Percentiles rank a stretch among this genome's conserved stretches.
Conservation (phyloP, 2,113 vertebrate species). For the Protobothrops mucrosquamatus region DNA sequence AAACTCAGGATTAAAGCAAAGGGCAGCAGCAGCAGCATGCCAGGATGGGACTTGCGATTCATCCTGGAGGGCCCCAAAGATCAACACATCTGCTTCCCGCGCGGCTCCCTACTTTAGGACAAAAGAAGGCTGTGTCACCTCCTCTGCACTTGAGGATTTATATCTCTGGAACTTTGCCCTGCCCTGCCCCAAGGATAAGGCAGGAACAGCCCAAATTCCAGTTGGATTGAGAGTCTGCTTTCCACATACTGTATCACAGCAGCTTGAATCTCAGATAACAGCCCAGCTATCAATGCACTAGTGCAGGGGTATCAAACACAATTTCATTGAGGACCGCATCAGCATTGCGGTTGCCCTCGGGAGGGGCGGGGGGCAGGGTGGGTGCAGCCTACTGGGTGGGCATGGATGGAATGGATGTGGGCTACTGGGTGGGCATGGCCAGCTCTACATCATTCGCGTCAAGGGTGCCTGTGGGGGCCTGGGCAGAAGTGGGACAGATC, state of each 20-base stretch:
- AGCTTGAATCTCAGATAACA: background rate
- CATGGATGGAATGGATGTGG: no score
- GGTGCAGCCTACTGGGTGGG: no score
- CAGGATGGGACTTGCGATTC: background rate
- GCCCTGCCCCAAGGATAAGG: background rate
- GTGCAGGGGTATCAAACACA: background rate
- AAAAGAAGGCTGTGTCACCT: background rate
- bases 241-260: background rate
- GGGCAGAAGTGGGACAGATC: no score
- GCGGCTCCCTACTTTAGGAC: background rate
- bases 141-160: slow-evolving; percentile 3
- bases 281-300: background rate
- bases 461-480: no score
- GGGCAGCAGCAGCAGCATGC: background rate
- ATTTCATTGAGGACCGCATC: no score
- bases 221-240: background rate
- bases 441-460: no score
- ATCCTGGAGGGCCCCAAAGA: background rate
- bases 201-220: background rate
- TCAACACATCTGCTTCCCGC: background rate
- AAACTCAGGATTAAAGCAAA: slow-evolving; percentile 3
- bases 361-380: no score
- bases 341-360: no score
- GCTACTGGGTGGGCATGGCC: no score
- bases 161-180: background rate